Conservation (phyloP, 2,113 vertebrate species). For the Cyprinodon variegatus region DNA sequence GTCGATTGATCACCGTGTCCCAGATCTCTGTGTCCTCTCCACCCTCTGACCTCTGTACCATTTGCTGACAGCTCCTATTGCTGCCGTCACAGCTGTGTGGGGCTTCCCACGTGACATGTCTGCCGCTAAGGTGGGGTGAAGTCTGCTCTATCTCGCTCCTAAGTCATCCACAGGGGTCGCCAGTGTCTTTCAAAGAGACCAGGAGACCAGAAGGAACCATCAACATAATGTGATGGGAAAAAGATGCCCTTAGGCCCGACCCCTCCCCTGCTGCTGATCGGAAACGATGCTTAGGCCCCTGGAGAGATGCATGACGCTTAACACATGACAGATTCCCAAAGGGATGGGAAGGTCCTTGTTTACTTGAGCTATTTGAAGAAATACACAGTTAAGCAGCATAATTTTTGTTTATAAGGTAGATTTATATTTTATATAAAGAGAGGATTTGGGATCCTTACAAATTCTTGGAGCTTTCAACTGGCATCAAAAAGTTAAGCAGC, state of each 20-base stretch:
- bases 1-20: constrained; percentile 48
- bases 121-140: constrained; percentile 32
- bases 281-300: constrained; percentile 8
- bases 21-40: constrained; percentile 30
- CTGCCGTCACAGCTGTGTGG: constrained; percentile 16
- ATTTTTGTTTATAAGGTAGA: background rate
- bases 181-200: constrained; percentile 36
- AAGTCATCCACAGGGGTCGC: constrained; percentile 36
- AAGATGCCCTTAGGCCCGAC: constrained; percentile 40
- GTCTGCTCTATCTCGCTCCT: constrained; percentile 26
- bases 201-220: constrained; percentile 44
- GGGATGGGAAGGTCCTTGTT: background rate
- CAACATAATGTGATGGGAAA: constrained; percentile 44
- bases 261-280: constrained; percentile 1
- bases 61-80: constrained; percentile 47
- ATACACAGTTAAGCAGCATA: background rate
- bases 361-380: background rate
- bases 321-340: constrained; percentile 19
- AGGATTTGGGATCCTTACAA: background rate
- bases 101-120: constrained; percentile 18
- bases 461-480: constrained; percentile 33
- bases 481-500: constrained; percentile 21
- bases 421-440: background rate
- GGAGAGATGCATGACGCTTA: constrained; percentile 24
- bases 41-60: constrained; percentile 54